phyloP scores from a whole-genome alignment of 2,797 vertebrate species.

The Gymnoscopelus braueri region DNA sequence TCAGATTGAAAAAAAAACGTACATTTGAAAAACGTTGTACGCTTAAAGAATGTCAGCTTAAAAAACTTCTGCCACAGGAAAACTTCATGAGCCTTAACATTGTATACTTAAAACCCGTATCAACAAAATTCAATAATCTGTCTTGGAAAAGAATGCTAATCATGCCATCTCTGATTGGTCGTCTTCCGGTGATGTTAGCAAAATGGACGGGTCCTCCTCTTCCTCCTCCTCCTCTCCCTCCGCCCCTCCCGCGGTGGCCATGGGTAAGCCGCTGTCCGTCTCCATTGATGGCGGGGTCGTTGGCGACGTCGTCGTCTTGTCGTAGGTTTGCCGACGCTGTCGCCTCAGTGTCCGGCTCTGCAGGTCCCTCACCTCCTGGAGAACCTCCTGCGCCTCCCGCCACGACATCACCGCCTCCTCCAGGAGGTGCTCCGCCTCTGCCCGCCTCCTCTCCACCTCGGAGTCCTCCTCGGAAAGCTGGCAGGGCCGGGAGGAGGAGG shows the following conservation, averaged over 20 bases:
- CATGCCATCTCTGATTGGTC: conserved; percentile 80
- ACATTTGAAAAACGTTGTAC: no score
- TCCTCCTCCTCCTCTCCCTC: conserved; percentile 23
- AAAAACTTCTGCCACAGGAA: no score
- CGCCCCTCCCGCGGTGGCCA: no score
- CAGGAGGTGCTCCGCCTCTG: conserved; percentile 89
- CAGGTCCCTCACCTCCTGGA: conserved; percentile 93
- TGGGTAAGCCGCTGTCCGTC: neutral
- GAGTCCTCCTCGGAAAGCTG: conserved; percentile 65
- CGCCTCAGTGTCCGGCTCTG: conserved; percentile 89
- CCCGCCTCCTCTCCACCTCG: conserved; percentile 81
- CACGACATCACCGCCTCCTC: conserved; percentile 91
- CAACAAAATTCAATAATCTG: conserved; percentile 13
- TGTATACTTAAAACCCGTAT: conserved; percentile 15
- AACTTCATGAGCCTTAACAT: neutral
- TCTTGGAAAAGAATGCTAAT: conserved; percentile 30
- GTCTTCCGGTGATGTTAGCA: conserved; percentile 54
- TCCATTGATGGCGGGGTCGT: neutral
- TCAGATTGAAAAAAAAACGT: no score
- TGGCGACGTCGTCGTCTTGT: conserved; percentile 55
- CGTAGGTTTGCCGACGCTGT: conserved; percentile 72
- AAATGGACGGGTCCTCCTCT: conserved; percentile 65
- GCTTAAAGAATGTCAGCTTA: no score
- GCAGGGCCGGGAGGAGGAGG: conserved; percentile 36
- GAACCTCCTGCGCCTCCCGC: conserved; percentile 92